Conservation (phyloP, 2,797 vertebrate genomes). For the Toxotes lorentzi region DNA sequence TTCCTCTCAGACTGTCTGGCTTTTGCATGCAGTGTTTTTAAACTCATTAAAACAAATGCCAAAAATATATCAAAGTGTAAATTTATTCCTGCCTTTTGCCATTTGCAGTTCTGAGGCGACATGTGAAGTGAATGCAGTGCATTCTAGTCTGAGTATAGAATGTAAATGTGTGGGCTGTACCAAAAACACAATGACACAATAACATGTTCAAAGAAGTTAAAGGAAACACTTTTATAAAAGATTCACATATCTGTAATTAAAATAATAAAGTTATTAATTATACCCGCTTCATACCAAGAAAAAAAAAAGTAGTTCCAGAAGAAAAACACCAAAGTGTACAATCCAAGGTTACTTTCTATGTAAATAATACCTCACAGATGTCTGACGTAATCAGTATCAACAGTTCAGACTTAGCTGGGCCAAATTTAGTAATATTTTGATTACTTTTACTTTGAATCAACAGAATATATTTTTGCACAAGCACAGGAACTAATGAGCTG, state of each 20-base stretch:
- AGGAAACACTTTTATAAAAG: slow-evolving; percentile 68
- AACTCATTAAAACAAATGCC: slow-evolving; percentile 78
- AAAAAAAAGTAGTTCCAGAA: slow-evolving; percentile 26
- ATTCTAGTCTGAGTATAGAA: background rate
- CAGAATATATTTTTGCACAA: slow-evolving; percentile 9
- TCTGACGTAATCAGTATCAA: slow-evolving; percentile 14
- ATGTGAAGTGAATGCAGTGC: background rate
- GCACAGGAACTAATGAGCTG: slow-evolving; percentile 16
- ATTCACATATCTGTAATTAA: slow-evolving; percentile 62
- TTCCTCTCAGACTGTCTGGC: slow-evolving; percentile 74
- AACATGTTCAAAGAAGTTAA: slow-evolving; percentile 25
- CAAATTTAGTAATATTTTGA: slow-evolving; percentile 28
- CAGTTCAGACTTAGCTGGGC: slow-evolving; percentile 3
- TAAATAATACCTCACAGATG: slow-evolving; percentile 10
- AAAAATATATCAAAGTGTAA: slow-evolving; percentile 57
- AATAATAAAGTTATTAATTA: slow-evolving; percentile 67
- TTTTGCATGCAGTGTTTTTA: slow-evolving; percentile 86
- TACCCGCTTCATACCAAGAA: slow-evolving; percentile 64
- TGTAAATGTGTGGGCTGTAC: slow-evolving; percentile 9
- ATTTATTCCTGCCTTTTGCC: slow-evolving; percentile 28
- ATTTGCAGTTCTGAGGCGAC: background rate
- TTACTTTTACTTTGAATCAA: slow-evolving; percentile 23
- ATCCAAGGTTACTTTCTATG: slow-evolving; percentile 10
- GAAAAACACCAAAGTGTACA: slow-evolving; percentile 21
- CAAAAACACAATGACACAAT: slow-evolving; percentile 29